Evolutionary conservation across 2,888 invertebrate genomes (phyloP), one percentile per base, ranked within the genome.

Genomic region (Cheilosia pagana): DNA sequence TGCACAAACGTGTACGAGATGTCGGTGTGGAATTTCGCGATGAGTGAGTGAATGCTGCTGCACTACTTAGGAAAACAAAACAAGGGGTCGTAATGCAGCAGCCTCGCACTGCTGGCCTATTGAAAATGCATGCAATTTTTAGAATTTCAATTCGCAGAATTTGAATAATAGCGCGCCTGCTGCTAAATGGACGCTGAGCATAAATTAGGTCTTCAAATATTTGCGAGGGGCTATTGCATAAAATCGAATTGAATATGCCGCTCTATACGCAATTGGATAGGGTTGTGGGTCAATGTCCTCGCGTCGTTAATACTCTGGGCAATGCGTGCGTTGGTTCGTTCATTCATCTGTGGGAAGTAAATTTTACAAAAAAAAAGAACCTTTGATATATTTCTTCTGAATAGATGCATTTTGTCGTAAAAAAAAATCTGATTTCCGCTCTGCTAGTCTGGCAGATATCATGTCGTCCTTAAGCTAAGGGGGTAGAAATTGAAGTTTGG

Each of bases 101-200:
- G 48, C 53, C 43, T 72, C 23, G 59, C 52, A 35, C 79, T 71
- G 70, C 63, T 78, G 63, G 55, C 78, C 78, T 72, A 79, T 67
- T 79, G 55, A 52, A n/a, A 72, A 65, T 39, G 67, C 43, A 65
- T 71, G 41, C 63, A 55, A 55, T 48, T 53, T 63, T 70, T 57
- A 25, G 31, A 52, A 52, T 23, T 57, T 25, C 12, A 72, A 67
- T 79, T 72, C 79, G 39, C 19, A 35, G 72, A 79, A 79, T 60
- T 79, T 52, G 35, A 60, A 79, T 72, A 79, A 67, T 50, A 52
- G 45, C 59, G 79, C 79, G 78, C 71, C 79, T 79, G 79, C 79
- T 72, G 79, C 59, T 43, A 39, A 65, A 72, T 67, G 72, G 57
- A 78, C 72, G 72, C 65, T 41, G 48, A 63, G 16, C 50, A 75